Evolutionary conservation across 2,113 vertebrate genomes (phyloP), one percentile per base, ranked within the genome.

Genomic region (Syrrhaptes paradoxus): DNA sequence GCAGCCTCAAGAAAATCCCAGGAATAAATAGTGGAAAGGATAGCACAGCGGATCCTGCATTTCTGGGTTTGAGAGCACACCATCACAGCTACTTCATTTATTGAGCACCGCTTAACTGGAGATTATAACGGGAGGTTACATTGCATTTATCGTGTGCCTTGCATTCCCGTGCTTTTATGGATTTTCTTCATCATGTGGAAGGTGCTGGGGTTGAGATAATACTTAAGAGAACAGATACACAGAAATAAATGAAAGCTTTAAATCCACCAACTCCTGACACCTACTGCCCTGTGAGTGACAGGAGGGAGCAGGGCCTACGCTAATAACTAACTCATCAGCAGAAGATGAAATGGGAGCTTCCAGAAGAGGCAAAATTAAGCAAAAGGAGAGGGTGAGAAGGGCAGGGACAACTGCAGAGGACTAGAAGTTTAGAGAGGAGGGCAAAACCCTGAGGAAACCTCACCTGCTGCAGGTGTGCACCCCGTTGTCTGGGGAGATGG

Each of bases 11-110:
- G n/a, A 28, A 67, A 62, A 46, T 8, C 13, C 28, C 59, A 10
- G 8, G 17, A 32, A 19, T 43, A 63, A 62, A 20, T 2, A 36
- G 8, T 3, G 38, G 25, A 68, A 57, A 70, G 25, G 34, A 10
- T 9, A 7, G 17, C 52, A 5, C 18, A 38, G 75, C 16, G 31
- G n/a, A 65, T 25, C 29, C 17, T 16, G n/a, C 3, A 0, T 16
- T 32, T 6, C 1, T 5, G 48, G 11, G 16, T 31, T 59, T 43
- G 38, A 11, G 11, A 24, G 4, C 45, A 15, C 26, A 10, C 12
- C 22, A 6, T 24, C 51, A 2, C 5, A n/a, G 52, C 51, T 29
- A 11, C 25, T 61, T 41, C 9, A 26, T 36, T 32, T 32, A 32
- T 1, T 52, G 49, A 85, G 22, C 34, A 12, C 17, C 21, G 11